Conservation (phyloP, 1,140 invertebrate genomes). For the Pogonomyrmex barbatus region DNA sequence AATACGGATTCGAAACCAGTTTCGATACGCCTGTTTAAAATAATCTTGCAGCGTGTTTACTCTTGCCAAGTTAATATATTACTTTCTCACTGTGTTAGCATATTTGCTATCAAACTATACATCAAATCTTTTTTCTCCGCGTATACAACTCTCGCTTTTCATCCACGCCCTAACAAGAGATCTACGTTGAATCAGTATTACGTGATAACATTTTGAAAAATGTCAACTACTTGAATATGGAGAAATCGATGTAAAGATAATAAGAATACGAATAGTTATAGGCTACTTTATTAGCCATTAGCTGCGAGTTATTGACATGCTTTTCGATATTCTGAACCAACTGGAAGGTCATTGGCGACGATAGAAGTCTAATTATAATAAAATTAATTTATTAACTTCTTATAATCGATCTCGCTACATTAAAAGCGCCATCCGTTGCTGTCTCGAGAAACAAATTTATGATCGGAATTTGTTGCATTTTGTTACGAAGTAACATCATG, state of each 20-base stretch:
- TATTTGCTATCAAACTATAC: conserved; percentile 68
- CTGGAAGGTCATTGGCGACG: neutral
- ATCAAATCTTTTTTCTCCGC: conserved; percentile 70
- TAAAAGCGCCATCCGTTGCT: neutral
- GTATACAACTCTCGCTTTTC: conserved; percentile 61
- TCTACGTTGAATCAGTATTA: neutral
- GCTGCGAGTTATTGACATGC: neutral
- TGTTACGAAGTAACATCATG: neutral
- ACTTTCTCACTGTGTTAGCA: conserved; percentile 51
- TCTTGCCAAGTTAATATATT: conserved; percentile 12
- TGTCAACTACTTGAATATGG: neutral
- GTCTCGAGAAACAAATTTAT: neutral
- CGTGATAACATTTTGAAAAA: neutral
- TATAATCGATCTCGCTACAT: neutral
- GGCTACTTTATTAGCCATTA: neutral
- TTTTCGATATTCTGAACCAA: neutral
- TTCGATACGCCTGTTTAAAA: conserved; percentile 68
- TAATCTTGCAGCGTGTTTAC: conserved; percentile 69
- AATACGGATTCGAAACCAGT: conserved; percentile 70
- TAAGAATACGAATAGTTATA: neutral
- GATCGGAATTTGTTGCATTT: neutral
- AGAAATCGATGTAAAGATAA: neutral
- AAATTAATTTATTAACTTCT: neutral
- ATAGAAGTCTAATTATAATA: neutral
- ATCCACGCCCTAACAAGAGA: conserved; percentile 52